Evolutionary conservation across 2,113 vertebrate genomes (phyloP), one percentile per base, ranked within the genome.

Genomic region (Phyllopteryx taeniolatus): DNA sequence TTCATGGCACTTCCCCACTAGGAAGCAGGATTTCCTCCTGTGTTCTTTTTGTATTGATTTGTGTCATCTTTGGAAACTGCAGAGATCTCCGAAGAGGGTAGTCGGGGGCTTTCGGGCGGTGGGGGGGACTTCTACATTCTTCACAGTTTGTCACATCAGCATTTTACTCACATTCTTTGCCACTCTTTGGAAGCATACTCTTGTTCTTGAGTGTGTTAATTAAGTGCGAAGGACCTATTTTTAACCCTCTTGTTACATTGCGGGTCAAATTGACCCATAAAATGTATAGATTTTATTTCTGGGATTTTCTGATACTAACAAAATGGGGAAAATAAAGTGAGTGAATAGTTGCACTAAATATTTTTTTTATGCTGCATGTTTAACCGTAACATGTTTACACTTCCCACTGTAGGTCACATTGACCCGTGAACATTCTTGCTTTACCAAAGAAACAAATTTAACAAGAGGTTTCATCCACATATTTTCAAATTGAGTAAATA

Each of bases 1-100:
- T 59, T 64, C 11, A 44, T 7, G 20, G 39, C 63, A 43, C 39
- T 64, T 46, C 73, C 35, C 15, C 15, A 66, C 56, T 79, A 85
- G 86, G 89, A 89, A 90, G 76, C 87, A 91, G 88, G 89, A 89
- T 90, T 80, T 92, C 89, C 91, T 89, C 70, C 64, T 79, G 72
- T 83, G 70, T 60, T 72, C 60, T 83, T 53, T 75, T 79, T 83
- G 65, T 78, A 53, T 51, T 82, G 63, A 73, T 54, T 70, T 57
- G 33, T 83, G 68, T 74, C 71, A 79, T 78, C 53, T 33, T 44
- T 74, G 73, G 8, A 72, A 68, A 1, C 62, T 67, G 70, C 7
- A 2, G 12, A 1, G 64, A 76, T 57, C 73, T 77, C 54, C 31
- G 15, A 65, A 69, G 72, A 51, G 67, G 51, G 27, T 27, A 27